phyloP scores from a whole-genome alignment of 2,888 invertebrate species.

The Cyclophora punctaria region DNA sequence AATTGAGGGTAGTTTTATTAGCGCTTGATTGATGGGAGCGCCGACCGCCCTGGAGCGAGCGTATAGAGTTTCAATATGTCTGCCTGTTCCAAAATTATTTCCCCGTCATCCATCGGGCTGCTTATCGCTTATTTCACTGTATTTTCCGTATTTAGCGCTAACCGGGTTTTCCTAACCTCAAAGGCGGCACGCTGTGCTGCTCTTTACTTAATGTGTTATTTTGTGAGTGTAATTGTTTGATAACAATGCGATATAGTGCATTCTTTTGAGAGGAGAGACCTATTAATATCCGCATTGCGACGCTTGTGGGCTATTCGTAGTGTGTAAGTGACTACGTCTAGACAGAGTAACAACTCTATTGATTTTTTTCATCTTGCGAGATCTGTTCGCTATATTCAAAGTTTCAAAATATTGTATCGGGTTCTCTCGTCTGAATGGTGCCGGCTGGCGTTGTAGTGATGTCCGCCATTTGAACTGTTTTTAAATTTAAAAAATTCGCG shows the following conservation, averaged over 20 bases:
- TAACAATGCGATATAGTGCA: slow-evolving; percentile 13
- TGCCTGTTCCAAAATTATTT: slow-evolving; percentile 60
- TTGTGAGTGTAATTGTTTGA: slow-evolving; percentile 13
- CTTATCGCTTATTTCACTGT: slow-evolving; percentile 21
- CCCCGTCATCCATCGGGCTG: slow-evolving; percentile 41
- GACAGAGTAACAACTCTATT: slow-evolving; percentile 6
- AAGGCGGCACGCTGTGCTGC: slow-evolving; percentile 21
- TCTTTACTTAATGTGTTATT: slow-evolving; percentile 2
- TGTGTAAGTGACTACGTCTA: slow-evolving; percentile 10
- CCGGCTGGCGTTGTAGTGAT: too few relatives aligned
- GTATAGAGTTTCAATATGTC: slow-evolving; percentile 70
- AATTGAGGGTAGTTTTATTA: slow-evolving; percentile 31
- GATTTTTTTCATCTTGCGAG: slow-evolving; percentile 9
- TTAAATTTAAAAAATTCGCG: slow-evolving; percentile 8
- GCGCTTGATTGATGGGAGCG: slow-evolving; percentile 32
- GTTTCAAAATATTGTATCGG: too few relatives aligned
- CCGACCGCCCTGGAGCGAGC: slow-evolving; percentile 52
- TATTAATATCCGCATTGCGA: slow-evolving; percentile 21
- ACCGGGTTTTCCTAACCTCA: slow-evolving; percentile 53
- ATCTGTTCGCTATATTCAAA: neutral
- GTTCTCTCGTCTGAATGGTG: too few relatives aligned
- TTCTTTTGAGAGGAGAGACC: slow-evolving; percentile 4
- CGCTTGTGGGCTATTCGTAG: slow-evolving; percentile 6
- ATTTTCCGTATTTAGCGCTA: slow-evolving; percentile 28
- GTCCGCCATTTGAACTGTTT: neutral